Percentiles rank a stretch among this genome's conserved stretches.
Conservation (phyloP, 2,888 invertebrate species). For the Dicranocentrus wangi region DNA sequence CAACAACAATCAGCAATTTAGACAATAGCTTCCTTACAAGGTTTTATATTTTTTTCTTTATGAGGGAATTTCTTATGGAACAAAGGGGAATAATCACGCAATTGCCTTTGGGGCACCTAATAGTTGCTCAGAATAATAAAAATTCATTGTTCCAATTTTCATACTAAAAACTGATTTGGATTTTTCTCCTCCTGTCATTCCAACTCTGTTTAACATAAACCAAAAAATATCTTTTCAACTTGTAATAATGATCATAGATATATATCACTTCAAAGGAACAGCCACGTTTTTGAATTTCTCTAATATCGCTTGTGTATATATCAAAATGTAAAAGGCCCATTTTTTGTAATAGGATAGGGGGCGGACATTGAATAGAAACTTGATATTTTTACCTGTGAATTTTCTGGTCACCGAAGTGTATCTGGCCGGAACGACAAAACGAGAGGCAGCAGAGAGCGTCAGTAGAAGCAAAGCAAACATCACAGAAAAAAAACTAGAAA, state of each 20-base stretch:
- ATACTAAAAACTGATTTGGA: conserved; percentile 41
- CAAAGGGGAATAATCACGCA: not conserved
- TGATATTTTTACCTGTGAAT: conserved; percentile 61
- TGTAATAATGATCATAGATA: too few relatives aligned
- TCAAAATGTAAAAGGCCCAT: conserved; percentile 12
- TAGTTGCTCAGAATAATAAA: conserved; percentile 22
- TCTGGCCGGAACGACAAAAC: conserved; percentile 53
- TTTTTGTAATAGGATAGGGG: conserved; percentile 59
- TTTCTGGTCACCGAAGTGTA: conserved; percentile 61
- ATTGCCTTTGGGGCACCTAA: not conserved
- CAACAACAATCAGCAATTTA: too few relatives aligned
- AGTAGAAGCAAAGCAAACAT: conserved; percentile 3
- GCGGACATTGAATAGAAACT: conserved; percentile 60
- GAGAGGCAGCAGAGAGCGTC: not conserved
- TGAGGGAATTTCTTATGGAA: not conserved
- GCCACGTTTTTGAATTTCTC: too few relatives aligned
- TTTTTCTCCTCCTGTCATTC: conserved; percentile 12
- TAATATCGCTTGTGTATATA: not conserved
- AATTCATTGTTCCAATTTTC: conserved; percentile 55
- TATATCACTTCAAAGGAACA: too few relatives aligned
- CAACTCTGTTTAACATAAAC: not conserved
- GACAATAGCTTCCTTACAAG: too few relatives aligned
- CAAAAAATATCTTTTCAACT: not conserved
- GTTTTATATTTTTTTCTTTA: not conserved
- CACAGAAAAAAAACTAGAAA: not conserved